phyloP scores from a whole-genome alignment of 2,888 invertebrate species.

The Drosophila vallismaia region DNA sequence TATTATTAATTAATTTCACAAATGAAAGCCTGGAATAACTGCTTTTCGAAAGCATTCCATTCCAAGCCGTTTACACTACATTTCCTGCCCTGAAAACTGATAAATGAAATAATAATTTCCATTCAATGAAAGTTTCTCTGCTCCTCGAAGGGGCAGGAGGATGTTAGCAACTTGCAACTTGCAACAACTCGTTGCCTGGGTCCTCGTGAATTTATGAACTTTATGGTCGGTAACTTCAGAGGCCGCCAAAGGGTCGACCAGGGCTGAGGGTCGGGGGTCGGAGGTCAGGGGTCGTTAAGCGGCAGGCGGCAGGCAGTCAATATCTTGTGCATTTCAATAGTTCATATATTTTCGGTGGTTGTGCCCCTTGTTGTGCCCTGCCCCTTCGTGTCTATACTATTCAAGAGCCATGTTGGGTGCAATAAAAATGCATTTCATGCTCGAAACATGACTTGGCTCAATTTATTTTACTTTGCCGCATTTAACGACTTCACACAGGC shows the following conservation, averaged over 20 bases:
- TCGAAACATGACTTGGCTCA: slow-evolving; percentile 72
- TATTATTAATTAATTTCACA: no score
- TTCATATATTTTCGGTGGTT: slow-evolving; percentile 50
- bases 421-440: slow-evolving; percentile 75
- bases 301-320: slow-evolving; percentile 45
- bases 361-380: slow-evolving; percentile 21
- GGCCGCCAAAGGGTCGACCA: slow-evolving; percentile 24
- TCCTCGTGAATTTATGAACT: slow-evolving; percentile 45
- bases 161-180: slow-evolving; percentile 6
- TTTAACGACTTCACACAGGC: slow-evolving; percentile 75
- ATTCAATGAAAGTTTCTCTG: slow-evolving; percentile 45
- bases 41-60: not conserved
- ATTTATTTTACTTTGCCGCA: slow-evolving; percentile 77
- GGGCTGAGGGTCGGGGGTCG: slow-evolving; percentile 21
- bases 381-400: not conserved
- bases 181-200: slow-evolving; percentile 9
- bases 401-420: slow-evolving; percentile 34
- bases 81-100: slow-evolving; percentile 17
- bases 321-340: slow-evolving; percentile 58
- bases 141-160: slow-evolving; percentile 5
- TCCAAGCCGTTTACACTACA: not conserved
- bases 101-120: slow-evolving; percentile 47
- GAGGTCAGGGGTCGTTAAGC: slow-evolving; percentile 15
- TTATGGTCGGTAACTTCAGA: slow-evolving; percentile 34
- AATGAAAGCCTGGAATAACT: not conserved